Base-by-base conservation (phyloP, 2,113 vertebrate species). In the Struthidea cinerea region DNA sequence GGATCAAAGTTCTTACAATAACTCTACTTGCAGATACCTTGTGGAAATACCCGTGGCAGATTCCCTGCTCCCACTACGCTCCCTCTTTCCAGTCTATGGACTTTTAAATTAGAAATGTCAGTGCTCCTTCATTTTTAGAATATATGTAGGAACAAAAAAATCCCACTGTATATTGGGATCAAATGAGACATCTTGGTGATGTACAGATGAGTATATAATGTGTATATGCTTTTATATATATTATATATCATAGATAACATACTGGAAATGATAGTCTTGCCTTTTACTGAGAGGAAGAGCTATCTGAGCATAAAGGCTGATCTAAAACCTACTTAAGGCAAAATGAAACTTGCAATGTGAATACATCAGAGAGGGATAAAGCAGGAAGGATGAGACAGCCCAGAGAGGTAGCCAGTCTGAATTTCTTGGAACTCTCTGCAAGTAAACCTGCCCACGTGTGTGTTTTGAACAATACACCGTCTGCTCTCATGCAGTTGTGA, bases 31-130 rank as follows among this genome's bases (percentile, higher is more conserved):
- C 57, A 61, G 81, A 12, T 46, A 37, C 73, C 59, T 86, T 84
- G 77, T 88, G 91, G 93, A 96, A 96, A 95, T 89, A 77, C 26
- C 69, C 1, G 0, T 89, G 79, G 70, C 77, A 49, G 84, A 69
- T 94, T 89, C 73, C 85, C 80, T 90, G 91, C 89, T 95, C 44
- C 35, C 20, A 18, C 35, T 70, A 82, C 41, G 20, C 61, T 47
- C 35, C 78, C 46, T 76, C 23, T 33, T 92, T 59, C 46, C 55
- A 10, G 1, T 74, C 50, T 94, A 70, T 87, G 86, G 90, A 91
- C 47, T 97, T 97, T 73, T 70, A 96, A 96, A 60, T 95, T 64
- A 69, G 55, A 96, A 53, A 63, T 79, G 92, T 77, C 71, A 94
- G 90, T 84, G 79, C 63, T 87, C 46, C 49, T 95, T 84, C 3